These are phyloP conservation scores for Eulemur macaco DNA, from an alignment of 2,113 vertebrate species.

Conservation along the genomic window DNA sequence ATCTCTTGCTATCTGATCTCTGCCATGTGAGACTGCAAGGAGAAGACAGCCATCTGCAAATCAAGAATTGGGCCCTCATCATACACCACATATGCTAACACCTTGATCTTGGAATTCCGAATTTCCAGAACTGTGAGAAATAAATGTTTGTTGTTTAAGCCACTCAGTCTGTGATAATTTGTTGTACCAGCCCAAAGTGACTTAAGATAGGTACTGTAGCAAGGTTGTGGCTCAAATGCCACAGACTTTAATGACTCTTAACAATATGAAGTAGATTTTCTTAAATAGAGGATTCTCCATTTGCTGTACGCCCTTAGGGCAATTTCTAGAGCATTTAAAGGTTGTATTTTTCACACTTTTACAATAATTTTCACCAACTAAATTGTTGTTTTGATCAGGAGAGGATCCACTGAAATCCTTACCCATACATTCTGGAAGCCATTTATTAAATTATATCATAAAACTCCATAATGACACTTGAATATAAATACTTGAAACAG, in stretches of 20 bases:
- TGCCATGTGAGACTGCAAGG: neutral
- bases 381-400: neutral
- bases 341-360: neutral
- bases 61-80: too few species aligned
- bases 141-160: neutral
- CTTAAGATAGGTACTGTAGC: neutral
- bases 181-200: neutral
- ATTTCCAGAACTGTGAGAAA: neutral
- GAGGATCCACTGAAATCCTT: neutral
- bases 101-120: neutral
- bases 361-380: neutral
- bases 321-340: neutral
- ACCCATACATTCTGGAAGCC: neutral
- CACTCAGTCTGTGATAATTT: neutral
- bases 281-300: neutral
- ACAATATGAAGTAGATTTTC: neutral
- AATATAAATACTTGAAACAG: neutral
- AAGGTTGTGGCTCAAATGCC: neutral
- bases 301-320: neutral
- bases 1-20: neutral
- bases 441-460: neutral
- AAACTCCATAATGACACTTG: neutral
- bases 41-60: neutral
- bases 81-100: neutral
- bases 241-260: neutral